phyloP scores from a whole-genome alignment of 2,797 vertebrate genomes.

The Trachops cirrhosus region DNA sequence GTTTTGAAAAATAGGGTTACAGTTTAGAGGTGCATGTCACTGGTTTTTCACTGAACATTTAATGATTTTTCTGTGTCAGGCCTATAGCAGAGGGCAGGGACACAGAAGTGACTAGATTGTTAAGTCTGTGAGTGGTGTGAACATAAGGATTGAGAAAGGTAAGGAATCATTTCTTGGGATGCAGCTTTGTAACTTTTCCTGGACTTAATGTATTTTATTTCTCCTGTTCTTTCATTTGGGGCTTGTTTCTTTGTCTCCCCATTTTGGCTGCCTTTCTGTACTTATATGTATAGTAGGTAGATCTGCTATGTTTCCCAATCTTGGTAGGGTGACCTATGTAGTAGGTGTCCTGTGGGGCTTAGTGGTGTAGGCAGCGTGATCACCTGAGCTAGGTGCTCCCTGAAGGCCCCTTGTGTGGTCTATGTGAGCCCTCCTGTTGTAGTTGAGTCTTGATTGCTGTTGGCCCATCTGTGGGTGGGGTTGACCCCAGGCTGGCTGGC shows the following conservation, averaged over 20 bases:
- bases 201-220: background rate
- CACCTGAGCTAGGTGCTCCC: background rate
- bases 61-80: background rate
- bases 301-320: background rate
- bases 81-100: background rate
- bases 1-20: background rate
- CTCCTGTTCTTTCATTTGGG: background rate
- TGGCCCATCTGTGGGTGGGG: background rate
- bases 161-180: background rate
- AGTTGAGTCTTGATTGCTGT: background rate
- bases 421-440: background rate
- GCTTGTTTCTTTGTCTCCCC: background rate
- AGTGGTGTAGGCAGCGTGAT: background rate
- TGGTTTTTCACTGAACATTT: background rate
- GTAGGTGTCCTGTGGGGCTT: background rate
- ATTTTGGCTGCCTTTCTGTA: background rate
- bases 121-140: background rate
- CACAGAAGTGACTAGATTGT: background rate
- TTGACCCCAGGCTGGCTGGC: background rate
- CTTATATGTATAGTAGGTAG: background rate
- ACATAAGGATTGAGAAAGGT: background rate
- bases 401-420: background rate
- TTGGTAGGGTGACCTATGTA: background rate
- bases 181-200: background rate
- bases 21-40: background rate